Evolutionary conservation across 2,888 invertebrate genomes (phyloP), one percentile per base, ranked within the genome.

Genomic region (Pollenia labialis): DNA sequence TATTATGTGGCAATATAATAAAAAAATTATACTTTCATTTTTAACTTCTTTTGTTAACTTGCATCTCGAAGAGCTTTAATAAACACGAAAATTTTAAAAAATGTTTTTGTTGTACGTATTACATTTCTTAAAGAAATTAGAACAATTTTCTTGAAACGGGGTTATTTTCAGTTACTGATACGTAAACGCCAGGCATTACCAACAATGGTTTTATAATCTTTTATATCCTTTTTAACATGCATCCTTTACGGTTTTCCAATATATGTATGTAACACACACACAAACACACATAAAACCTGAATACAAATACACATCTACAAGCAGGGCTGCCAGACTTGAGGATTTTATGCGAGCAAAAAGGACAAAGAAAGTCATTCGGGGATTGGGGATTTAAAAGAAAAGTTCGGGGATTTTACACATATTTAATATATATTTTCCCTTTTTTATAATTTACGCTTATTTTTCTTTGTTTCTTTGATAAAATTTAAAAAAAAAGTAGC

Each of bases 41-140:
- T 76, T 18, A 69, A 48, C 48, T 32, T 32, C 32, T 32, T 64
- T 18, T 48, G n/a, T 72, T 54, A 48, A 64, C 52, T 81, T 18
- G 32, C 48, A 50, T 2, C 74, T 81, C 44, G 72, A 58, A 56
- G 40, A 64, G 40, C 46, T 66, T 75, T 62, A n/a, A 69, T 60
- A 69, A 82, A 82, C 62, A 64, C 16, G 12, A 10, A 74, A 52
- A 54, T 74, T 50, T 56, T n/a, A 60, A 75, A 75, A 68, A 42
- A 44, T 16, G 50, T 54, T 58, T 9, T 74, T 66, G 16, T 66
- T 32, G 68, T 75, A n/a, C n/a, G n/a, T n/a, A 62, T 56, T 62
- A 54, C 62, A 76, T 82, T 69, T 84, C 87, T 84, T 84, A 48
- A 87, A 77, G 87, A 74, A 81, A 84, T 81, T 84, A 81, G 77